Evolutionary conservation across 2,113 vertebrate genomes (phyloP).

Genomic region (Phodopus roborovskii): DNA sequence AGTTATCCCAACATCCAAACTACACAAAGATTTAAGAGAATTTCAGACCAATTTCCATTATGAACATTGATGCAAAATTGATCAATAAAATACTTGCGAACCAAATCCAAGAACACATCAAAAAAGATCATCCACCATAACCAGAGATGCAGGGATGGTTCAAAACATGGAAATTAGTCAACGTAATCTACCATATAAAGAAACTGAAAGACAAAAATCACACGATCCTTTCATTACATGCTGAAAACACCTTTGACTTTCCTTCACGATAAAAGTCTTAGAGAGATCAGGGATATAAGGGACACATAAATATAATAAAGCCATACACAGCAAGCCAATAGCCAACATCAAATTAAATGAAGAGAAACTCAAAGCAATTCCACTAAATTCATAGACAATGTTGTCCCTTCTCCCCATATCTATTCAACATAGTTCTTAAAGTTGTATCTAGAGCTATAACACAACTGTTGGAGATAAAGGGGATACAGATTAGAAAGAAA

Average conservation of each 20-base stretch:
- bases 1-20: not conserved
- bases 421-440: not conserved
- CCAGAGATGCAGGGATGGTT: not conserved
- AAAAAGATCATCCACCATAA: not conserved
- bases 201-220: not conserved
- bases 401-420: not conserved
- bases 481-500: not conserved
- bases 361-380: not conserved
- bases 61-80: not conserved
- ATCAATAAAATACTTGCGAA: not conserved
- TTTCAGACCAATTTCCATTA: not conserved
- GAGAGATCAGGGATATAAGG: not conserved
- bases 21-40: not conserved
- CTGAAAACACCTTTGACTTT: not conserved
- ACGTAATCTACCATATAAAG: not conserved
- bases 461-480: not conserved
- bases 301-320: not conserved
- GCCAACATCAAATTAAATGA: not conserved
- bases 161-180: not conserved
- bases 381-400: not conserved
- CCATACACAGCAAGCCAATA: not conserved
- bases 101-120: not conserved
- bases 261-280: not conserved
- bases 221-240: not conserved
- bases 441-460: not conserved